phyloP scores from a whole-genome alignment of 2,113 vertebrate species.

The Solea solea region DNA sequence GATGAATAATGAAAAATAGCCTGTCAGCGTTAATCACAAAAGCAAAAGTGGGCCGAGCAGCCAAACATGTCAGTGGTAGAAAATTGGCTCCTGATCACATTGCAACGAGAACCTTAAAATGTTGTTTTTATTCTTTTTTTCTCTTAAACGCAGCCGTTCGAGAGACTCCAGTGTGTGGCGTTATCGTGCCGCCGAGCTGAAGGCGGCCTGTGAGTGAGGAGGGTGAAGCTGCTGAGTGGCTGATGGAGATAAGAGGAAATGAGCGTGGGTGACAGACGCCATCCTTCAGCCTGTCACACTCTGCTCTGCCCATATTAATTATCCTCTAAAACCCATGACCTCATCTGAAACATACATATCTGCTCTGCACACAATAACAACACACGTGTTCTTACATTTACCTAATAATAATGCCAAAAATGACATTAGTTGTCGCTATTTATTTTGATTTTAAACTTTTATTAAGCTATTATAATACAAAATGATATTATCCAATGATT shows the following conservation, averaged over 20 bases:
- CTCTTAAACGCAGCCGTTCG: neutral
- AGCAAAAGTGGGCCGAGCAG: neutral
- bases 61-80: neutral
- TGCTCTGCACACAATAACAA: neutral
- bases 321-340: constrained; percentile 42
- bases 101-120: neutral
- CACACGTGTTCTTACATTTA: neutral
- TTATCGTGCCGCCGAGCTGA: constrained; percentile 4
- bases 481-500: too few species aligned
- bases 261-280: constrained; percentile 46
- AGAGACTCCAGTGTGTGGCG: constrained; percentile 8
- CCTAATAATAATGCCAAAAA: too few species aligned
- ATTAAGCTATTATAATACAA: too few species aligned
- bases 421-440: too few species aligned
- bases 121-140: neutral
- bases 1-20: constrained; percentile 43
- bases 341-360: constrained; percentile 31
- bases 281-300: constrained; percentile 62
- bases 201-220: constrained; percentile 24
- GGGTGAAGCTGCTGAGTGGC: constrained; percentile 47
- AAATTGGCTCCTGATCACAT: neutral
- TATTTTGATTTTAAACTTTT: too few species aligned
- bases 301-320: constrained; percentile 58
- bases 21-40: constrained; percentile 19
- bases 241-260: constrained; percentile 67